Percentiles rank a stretch among this genome's conserved stretches.
Conservation (phyloP, 2,797 vertebrate genomes). For the Malacoctenus gilli region DNA sequence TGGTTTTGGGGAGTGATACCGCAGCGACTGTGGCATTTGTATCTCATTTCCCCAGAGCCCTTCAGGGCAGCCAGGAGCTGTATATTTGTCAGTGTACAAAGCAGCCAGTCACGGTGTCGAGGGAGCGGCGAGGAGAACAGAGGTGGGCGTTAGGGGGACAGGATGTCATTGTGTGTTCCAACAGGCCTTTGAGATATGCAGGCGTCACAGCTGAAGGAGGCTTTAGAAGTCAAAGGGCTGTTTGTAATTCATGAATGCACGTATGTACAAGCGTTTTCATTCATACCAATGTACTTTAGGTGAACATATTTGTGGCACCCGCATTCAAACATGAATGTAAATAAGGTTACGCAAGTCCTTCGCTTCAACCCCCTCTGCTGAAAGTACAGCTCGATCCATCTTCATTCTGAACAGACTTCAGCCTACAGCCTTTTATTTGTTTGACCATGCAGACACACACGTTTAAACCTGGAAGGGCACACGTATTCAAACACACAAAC, state of each 20-base stretch:
- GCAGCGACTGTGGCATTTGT: constrained; percentile 72
- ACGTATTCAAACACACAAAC: no score
- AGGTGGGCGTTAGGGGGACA: constrained; percentile 65
- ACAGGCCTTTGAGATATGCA: constrained; percentile 59
- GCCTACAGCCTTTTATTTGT: constrained; percentile 3
- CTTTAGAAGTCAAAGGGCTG: constrained; percentile 51
- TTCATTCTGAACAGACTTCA: constrained; percentile 34
- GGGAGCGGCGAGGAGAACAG: constrained; percentile 62
- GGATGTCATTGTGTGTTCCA: constrained; percentile 65
- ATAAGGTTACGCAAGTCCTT: constrained; percentile 24
- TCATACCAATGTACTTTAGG: constrained; percentile 11
- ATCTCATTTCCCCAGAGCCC: constrained; percentile 74
- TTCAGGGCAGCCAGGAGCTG: constrained; percentile 67
- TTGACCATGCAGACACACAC: not conserved
- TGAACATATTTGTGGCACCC: not conserved
- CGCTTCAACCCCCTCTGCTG: constrained; percentile 33
- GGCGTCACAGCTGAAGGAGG: constrained; percentile 54
- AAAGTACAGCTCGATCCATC: constrained; percentile 1
- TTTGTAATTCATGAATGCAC: constrained; percentile 48
- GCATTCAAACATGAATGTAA: constrained; percentile 17
- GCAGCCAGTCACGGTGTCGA: constrained; percentile 62
- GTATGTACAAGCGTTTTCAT: constrained; percentile 20
- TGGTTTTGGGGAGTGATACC: constrained; percentile 63
- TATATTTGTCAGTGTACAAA: constrained; percentile 78
- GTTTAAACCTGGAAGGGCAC: no score